A percentile compares a stretch with the other conserved stretches of the same genome.
These are phyloP conservation scores for Ligdia adustata DNA, from an alignment of 2,888 invertebrate genomes.

Conservation along the genomic window DNA sequence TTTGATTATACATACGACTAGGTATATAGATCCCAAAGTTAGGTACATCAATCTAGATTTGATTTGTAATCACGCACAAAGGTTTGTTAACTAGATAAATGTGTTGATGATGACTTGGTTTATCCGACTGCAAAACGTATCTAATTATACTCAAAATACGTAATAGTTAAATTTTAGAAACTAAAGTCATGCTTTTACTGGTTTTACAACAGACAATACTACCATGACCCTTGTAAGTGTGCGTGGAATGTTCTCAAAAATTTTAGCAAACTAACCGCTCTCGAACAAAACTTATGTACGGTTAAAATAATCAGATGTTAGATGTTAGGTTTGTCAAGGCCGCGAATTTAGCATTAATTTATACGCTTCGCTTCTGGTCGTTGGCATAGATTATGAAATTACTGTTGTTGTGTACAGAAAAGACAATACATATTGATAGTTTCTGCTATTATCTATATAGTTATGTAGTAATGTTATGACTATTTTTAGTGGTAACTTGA, in stretches of 20 bases:
- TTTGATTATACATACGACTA: too few relatives aligned
- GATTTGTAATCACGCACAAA: too few relatives aligned
- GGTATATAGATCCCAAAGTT: too few relatives aligned
- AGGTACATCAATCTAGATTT: too few relatives aligned
- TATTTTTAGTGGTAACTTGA: too few relatives aligned
- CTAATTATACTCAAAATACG: too few relatives aligned
- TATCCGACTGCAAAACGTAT: too few relatives aligned
- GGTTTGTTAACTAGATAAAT: too few relatives aligned
- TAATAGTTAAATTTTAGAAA: conserved; percentile 1
- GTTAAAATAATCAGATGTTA: conserved; percentile 18
- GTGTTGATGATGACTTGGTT: too few relatives aligned
- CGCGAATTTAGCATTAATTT: conserved; percentile 23
- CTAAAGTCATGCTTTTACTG: conserved; percentile 16
- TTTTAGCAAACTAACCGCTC: conserved; percentile 3
- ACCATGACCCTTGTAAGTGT: background rate
- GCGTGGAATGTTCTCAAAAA: background rate
- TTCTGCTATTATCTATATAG: too few relatives aligned
- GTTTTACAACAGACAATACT: conserved; percentile 6
- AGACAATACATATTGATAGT: background rate
- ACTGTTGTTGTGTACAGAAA: conserved; percentile 8
- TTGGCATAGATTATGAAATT: conserved; percentile 16
- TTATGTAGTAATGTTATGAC: too few relatives aligned
- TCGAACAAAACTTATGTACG: conserved; percentile 6
- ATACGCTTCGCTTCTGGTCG: conserved; percentile 14
- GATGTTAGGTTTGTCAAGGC: conserved; percentile 18